Percentiles rank a stretch among this genome's conserved stretches.
phyloP scores from a whole-genome alignment of 2,888 invertebrate genomes.

The Lapara coniferarum region DNA sequence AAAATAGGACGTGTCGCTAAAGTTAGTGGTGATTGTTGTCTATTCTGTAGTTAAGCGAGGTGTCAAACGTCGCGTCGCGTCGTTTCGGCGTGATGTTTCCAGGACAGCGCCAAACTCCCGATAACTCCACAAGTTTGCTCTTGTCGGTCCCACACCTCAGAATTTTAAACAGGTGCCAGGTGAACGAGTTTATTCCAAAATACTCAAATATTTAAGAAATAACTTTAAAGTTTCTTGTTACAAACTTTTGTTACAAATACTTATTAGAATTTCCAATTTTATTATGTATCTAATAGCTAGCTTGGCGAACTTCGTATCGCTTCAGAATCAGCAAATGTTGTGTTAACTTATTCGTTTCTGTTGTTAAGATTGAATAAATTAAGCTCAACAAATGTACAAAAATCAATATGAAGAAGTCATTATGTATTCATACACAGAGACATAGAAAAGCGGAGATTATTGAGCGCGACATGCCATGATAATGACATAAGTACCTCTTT shows the following conservation, averaged over 20 bases:
- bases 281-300: constrained; percentile 3
- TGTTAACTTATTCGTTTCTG: too few species aligned
- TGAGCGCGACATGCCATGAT: too few species aligned
- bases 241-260: constrained; percentile 43
- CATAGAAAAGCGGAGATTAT: too few species aligned
- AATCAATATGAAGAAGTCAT: too few species aligned
- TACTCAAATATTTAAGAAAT: constrained; percentile 66
- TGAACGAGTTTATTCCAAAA: constrained; percentile 66
- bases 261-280: background rate
- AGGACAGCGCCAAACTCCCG: constrained; percentile 51
- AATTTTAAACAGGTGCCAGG: constrained; percentile 74
- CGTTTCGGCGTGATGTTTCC: constrained; percentile 50
- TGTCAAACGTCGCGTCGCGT: constrained; percentile 57
- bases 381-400: too few species aligned
- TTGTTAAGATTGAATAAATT: too few species aligned
- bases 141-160: constrained; percentile 63
- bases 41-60: constrained; percentile 50
- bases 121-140: constrained; percentile 61
- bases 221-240: constrained; percentile 55
- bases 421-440: too few species aligned
- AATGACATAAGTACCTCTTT: too few species aligned
- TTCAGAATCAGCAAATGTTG: too few species aligned
- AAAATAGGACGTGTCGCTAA: constrained; percentile 28
- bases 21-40: constrained; percentile 60
- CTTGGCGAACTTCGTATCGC: too few species aligned